phyloP scores from a whole-genome alignment of 2,888 invertebrate species.

The Listrodromus nycthemerus region DNA sequence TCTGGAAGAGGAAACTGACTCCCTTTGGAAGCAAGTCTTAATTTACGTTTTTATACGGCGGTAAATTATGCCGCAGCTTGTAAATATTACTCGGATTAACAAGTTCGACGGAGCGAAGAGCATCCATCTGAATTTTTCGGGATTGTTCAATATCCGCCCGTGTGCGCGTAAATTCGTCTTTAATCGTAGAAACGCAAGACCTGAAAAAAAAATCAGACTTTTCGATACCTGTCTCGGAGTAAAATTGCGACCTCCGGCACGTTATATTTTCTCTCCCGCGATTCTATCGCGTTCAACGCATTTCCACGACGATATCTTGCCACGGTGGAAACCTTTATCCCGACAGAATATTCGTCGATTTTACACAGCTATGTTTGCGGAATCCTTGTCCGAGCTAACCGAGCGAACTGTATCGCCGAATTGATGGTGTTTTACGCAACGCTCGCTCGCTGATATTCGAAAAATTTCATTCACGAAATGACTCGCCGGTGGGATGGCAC shows the following conservation, averaged over 20 bases:
- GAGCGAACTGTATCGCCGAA: background rate
- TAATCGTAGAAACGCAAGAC: too few relatives aligned
- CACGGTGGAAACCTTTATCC: background rate
- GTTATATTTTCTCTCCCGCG: background rate
- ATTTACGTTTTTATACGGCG: background rate
- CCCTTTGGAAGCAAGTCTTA: background rate
- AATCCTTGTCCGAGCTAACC: background rate
- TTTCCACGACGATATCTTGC: background rate
- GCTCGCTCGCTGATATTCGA: constrained; percentile 9
- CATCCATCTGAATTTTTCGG: background rate
- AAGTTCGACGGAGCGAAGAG: background rate
- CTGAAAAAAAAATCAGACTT: too few relatives aligned
- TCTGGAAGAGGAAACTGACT: background rate
- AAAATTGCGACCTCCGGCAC: background rate
- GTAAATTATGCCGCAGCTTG: background rate
- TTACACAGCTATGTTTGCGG: constrained; percentile 5
- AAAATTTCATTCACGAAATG: constrained; percentile 36
- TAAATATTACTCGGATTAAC: background rate
- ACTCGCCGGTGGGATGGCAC: background rate
- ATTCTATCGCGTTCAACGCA: background rate
- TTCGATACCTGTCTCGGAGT: background rate
- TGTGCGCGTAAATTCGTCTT: background rate
- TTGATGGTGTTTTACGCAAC: background rate
- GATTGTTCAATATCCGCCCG: background rate
- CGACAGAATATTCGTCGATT: constrained; percentile 11